Evolutionary conservation across 2,888 invertebrate species (phyloP), one percentile per base, ranked within the genome.

Genomic region (Monopis laevigella): DNA sequence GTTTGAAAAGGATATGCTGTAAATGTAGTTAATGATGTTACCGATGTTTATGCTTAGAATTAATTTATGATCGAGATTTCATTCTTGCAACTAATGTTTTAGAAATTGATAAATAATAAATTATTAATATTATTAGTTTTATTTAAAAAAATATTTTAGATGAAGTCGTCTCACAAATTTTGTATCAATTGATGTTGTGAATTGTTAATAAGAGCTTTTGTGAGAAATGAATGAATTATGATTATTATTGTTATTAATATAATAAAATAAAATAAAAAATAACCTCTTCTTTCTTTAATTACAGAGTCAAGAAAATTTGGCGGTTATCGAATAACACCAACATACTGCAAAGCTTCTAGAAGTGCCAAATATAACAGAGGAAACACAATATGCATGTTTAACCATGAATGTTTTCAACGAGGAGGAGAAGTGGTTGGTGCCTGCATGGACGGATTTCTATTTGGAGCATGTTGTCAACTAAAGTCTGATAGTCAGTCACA

Each of bases 391-490:
- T 95, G 95, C 69, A 95, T 95, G 95, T 96, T 95, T 80, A 94
- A 95, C 71, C 92, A 93, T 57, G 93, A 95, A 61, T 95, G 95
- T 60, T 82, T 83, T 1, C 88, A 88, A 51, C 80, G 91, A 46
- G 86, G 86, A 0, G 95, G 95, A 0, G 87, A 89, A 59, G 89
- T 93, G 49, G 91, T 95, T 0, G 93, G 94, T 0, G 89, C 94
- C 1, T 96, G 95, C 58, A 92, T 94, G 89, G 94, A 95, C 56
- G 93, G 95, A 0, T 93, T 93, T 62, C 82, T 93, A n/a, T 94
- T 94, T 55, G 95, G 95, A 1, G 92, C 95, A 1, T 96, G 95
- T 65, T 96, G 95, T 58, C 89, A 90, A 55, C 82, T 93, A 17
- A 49, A 70, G 69, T 56, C 82, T 2, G 74, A 77, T 48, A 75